Base-by-base conservation (phyloP, 2,797 vertebrate species). In the Remorina albescens region DNA sequence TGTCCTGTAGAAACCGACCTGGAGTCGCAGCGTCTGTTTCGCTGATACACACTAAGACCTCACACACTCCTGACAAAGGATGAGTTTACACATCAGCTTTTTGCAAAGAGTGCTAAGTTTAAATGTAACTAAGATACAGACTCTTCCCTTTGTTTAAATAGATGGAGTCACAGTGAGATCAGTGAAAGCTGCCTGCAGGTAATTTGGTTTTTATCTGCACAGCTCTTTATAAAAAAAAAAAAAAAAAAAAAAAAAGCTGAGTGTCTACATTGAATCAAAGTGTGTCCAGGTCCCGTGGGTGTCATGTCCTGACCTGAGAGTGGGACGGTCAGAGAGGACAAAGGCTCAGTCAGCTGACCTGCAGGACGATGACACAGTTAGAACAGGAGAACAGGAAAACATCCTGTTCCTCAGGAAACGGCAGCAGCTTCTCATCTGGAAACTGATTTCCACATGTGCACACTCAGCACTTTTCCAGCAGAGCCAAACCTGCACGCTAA, bases 381-480 rank as follows among this genome's bases (percentile, higher is more conserved):
- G 15, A 39, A 30, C 61, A 74, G 80, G 60, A 2, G 15, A 39
- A 30, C 61, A 74, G 80, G 60, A 84, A 84, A 84, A 74, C 78
- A 25, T 61, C 41, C 15, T 72, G 67, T 82, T 86, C 42, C 46
- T 79, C 69, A 84, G 89, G 86, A 91, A 84, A 47, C 74, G 12
- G 50, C 57, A 51, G 67, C 25, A 44, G 60, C 25, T 19, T 34
- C 39, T 79, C 62, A 30, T 62, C 39, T 67, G 70, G 64, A 75
- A 68, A 76, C 65, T 23, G 70, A 61, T 39, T 42, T 16, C 10
- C 42, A 19, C 21, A 71, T 30, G 1, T 16, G 71, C 84, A 44
- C 28, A 60, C 25, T 83, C 88, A 91, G 87, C 88, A 55, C 18
- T 50, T 80, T 11, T 68, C 13, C 32, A 6, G 5, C 61, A 18